Conservation (phyloP, 2,113 vertebrate genomes). For the Columba janthina region DNA sequence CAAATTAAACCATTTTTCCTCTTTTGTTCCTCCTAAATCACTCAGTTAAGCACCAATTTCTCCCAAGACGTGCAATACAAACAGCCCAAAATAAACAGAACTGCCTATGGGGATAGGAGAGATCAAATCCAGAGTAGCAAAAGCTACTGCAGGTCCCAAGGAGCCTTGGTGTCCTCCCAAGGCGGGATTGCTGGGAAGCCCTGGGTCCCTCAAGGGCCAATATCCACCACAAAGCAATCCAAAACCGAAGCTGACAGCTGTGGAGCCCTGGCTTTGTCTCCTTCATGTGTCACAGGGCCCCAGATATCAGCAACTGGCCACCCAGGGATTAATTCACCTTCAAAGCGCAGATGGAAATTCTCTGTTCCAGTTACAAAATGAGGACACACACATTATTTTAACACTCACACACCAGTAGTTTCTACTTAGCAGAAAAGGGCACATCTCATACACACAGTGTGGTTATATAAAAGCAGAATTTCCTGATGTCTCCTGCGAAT, state of each 20-base stretch:
- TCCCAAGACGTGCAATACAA: neutral
- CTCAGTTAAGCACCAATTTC: neutral
- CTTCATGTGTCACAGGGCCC: conserved; percentile 23
- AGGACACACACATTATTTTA: conserved; percentile 45
- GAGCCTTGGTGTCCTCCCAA: fast-evolving
- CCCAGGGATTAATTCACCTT: conserved; percentile 54
- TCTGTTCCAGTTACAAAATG: conserved; percentile 42
- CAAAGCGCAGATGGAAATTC: conserved; percentile 11
- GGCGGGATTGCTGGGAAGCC: neutral
- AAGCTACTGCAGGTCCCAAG: neutral
- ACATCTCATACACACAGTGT: neutral
- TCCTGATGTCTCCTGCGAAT: neutral
- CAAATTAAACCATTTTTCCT: neutral
- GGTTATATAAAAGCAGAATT: neutral
- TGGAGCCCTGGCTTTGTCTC: conserved; percentile 9
- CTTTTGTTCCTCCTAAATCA: neutral
- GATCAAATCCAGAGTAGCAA: neutral
- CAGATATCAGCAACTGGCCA: neutral
- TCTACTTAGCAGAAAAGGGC: conserved; percentile 1
- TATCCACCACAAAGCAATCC: neutral
- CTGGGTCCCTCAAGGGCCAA: neutral
- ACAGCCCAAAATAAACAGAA: neutral
- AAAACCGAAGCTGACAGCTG: neutral
- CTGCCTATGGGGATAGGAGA: neutral
- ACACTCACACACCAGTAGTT: neutral